Evolutionary conservation across 2,797 vertebrate genomes (phyloP).

Genomic region (Alfaro cultratus): DNA sequence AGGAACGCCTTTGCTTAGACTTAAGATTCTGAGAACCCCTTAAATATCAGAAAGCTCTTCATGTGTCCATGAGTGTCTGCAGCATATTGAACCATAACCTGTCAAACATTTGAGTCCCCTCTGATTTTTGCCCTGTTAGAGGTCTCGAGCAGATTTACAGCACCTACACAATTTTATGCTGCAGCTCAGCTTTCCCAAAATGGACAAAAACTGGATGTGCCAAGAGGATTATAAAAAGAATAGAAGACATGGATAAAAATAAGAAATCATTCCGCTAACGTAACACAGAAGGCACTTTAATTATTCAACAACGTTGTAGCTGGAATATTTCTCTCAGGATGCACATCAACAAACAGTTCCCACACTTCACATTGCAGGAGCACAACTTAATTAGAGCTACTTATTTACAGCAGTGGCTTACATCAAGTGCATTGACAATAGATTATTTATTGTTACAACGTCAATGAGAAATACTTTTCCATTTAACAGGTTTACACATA

Average conservation of each 20-base stretch:
- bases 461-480: neutral
- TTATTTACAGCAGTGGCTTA: neutral
- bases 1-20: constrained; percentile 29
- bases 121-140: constrained; percentile 7
- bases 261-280: neutral
- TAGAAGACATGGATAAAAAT: neutral
- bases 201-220: neutral
- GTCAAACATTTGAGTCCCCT: constrained; percentile 29
- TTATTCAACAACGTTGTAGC: neutral
- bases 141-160: constrained; percentile 11
- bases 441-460: neutral
- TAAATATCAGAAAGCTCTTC: constrained; percentile 27
- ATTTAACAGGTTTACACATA: neutral
- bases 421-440: neutral
- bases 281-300: neutral
- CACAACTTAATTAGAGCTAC: neutral
- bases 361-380: neutral
- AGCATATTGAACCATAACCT: constrained; percentile 39
- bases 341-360: neutral
- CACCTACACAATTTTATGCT: constrained; percentile 2
- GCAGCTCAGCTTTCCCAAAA: constrained; percentile 16
- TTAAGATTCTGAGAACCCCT: constrained; percentile 1
- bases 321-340: neutral
- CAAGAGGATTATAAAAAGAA: neutral
- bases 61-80: constrained; percentile 38